These are phyloP conservation scores for Leptoteleia sp. DNA, from an alignment of 1,140 invertebrate genomes.

Conservation along the genomic window DNA sequence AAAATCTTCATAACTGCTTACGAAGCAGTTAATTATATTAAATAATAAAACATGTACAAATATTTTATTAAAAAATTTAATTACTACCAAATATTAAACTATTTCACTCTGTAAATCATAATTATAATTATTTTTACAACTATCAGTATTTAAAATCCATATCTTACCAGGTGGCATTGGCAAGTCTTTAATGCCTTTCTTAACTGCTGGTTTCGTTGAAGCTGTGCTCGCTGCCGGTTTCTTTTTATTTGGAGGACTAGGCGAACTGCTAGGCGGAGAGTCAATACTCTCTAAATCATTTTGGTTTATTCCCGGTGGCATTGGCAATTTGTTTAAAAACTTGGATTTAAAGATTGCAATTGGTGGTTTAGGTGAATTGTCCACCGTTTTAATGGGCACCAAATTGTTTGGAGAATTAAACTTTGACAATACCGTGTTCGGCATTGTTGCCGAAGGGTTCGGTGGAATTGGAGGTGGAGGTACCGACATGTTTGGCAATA, in stretches of 20 bases:
- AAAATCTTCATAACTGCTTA: too few relatives aligned
- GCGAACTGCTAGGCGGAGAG: slow-evolving; percentile 85
- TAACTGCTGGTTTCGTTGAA: slow-evolving; percentile 70
- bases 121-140: too few relatives aligned
- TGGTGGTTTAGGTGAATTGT: slow-evolving; percentile 74
- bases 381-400: slow-evolving; percentile 75
- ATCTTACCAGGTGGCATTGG: slow-evolving; percentile 92
- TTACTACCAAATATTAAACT: too few relatives aligned
- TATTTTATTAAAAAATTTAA: too few relatives aligned
- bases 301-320: slow-evolving; percentile 92
- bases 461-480: slow-evolving; percentile 61
- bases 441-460: slow-evolving; percentile 68
- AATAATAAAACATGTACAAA: too few relatives aligned
- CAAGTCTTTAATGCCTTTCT: slow-evolving; percentile 90
- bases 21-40: too few relatives aligned
- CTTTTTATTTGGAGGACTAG: slow-evolving; percentile 82
- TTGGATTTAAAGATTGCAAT: slow-evolving; percentile 82
- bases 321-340: slow-evolving; percentile 87
- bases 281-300: slow-evolving; percentile 89
- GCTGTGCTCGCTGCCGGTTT: slow-evolving; percentile 43
- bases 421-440: slow-evolving; percentile 69
- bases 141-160: too few relatives aligned
- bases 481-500: slow-evolving; percentile 60
- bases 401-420: slow-evolving; percentile 78
- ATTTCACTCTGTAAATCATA: too few relatives aligned